A percentile compares a stretch with the other conserved stretches of the same genome.
Evolutionary conservation across 2,113 vertebrate species (phyloP).

Genomic region (Caranx melampygus): DNA sequence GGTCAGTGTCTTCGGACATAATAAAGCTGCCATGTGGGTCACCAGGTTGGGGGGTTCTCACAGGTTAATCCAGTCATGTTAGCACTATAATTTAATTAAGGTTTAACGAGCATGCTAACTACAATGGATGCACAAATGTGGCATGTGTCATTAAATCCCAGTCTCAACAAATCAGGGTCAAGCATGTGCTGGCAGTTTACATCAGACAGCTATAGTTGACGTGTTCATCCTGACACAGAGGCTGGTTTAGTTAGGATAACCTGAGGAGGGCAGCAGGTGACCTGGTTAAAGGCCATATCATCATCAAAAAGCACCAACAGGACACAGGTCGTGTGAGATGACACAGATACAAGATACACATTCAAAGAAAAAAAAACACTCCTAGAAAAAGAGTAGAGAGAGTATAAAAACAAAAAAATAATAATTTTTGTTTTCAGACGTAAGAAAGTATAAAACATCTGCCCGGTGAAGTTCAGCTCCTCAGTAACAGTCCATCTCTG

Average conservation of each 20-base stretch:
- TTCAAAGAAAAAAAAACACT: constrained; percentile 1
- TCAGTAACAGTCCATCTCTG: background rate
- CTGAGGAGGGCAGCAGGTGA: background rate
- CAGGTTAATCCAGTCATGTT: no score
- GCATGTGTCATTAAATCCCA: no score
- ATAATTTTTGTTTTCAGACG: background rate
- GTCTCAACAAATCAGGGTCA: no score
- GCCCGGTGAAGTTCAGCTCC: background rate
- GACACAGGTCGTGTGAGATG: background rate
- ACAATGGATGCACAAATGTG: no score
- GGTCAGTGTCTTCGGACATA: no score
- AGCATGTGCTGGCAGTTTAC: no score
- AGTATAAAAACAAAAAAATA: constrained; percentile 26
- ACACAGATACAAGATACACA: constrained; percentile 4
- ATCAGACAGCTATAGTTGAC: no score
- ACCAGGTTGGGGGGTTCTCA: no score
- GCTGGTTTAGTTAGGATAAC: background rate
- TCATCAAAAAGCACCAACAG: constrained; percentile 12
- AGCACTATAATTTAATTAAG: no score
- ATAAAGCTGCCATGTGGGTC: no score
- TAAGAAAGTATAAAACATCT: constrained; percentile 31
- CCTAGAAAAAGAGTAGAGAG: constrained; percentile 30
- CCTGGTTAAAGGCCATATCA: constrained; percentile 36
- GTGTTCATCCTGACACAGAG: no score
- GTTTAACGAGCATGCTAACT: no score